Base-by-base conservation (phyloP, 2,797 vertebrate species). In the Erethizon dorsatum region DNA sequence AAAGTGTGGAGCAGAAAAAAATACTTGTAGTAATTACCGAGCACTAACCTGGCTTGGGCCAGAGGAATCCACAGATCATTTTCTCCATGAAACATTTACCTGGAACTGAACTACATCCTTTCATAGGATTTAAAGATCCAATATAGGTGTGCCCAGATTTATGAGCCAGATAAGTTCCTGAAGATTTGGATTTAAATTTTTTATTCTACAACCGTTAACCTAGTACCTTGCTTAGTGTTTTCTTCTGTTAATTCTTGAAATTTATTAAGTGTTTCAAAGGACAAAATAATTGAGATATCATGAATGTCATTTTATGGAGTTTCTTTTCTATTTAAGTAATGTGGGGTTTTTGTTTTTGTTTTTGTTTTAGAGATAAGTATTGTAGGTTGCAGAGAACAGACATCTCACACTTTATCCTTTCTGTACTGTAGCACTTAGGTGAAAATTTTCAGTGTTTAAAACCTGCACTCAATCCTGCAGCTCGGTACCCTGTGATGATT, bases 81-180 rank as follows among this genome's bases (percentile, higher is more conserved):
- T 83, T 85, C 45, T 80, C 63, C 61, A 22, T 65, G 41, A 87
- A 91, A 85, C 33, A 69, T 94, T 90, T 69, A 90, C 56, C 69
- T 86, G 20, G 52, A 47, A 26, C 54, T 8, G 10, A 91, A 33
- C 33, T 63, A 18, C 1, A 82, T 37, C 33, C 79, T 85, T 78
- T 71, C 37, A 67, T 71, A 75, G 71, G 26, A 71, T 37, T 61
- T 84, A 79, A 56, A 90, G 47, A 1, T 75, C 56, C 24, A 18
- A 11, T 18, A 7, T n/a, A 88, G 63, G 41, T 75, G 33, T 88
- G 28, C 12, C 20, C 88, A 24, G 20, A 54, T 83, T 79, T 73
- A 69, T 33, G 89, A 31, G 22, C 56, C 73, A 75, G 28, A 31
- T 33, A 14, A 89, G 54, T 65, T 82, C 50, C 63, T 1, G 1